phyloP scores from a whole-genome alignment of 2,888 invertebrate species.

The Heliconius ismenius region DNA sequence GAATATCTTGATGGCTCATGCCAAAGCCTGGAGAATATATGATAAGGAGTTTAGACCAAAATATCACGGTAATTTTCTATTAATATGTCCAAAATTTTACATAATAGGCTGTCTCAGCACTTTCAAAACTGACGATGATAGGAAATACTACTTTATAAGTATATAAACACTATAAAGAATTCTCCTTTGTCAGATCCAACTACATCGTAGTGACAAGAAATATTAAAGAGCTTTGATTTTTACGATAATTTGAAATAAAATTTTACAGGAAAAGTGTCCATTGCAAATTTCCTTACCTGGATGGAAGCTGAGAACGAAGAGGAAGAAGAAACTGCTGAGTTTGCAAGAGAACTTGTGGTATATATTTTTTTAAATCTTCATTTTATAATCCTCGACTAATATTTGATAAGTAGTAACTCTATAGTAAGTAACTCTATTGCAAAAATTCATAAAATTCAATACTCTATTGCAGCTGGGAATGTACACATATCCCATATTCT shows the following conservation, averaged over 20 bases:
- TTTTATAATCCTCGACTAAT: not conserved
- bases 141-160: not conserved
- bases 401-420: not conserved
- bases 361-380: not conserved
- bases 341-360: slow-evolving; percentile 15
- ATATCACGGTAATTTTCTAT: slow-evolving; percentile 63
- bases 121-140: not conserved
- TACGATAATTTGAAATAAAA: not conserved
- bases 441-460: not conserved
- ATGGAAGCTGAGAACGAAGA: slow-evolving; percentile 7
- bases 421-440: not conserved
- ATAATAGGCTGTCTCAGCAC: not conserved
- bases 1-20: slow-evolving; percentile 82
- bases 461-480: slow-evolving; percentile 1
- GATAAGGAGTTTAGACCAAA: slow-evolving; percentile 72
- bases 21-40: slow-evolving; percentile 79
- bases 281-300: slow-evolving; percentile 7
- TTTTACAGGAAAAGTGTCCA: slow-evolving; percentile 6
- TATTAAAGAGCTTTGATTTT: not conserved
- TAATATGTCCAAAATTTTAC: slow-evolving; percentile 45
- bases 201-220: not conserved
- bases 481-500: slow-evolving; percentile 18
- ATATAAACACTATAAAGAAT: not conserved
- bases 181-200: not conserved
- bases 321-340: slow-evolving; percentile 11